Conservation (phyloP, 2,888 invertebrate genomes). For the Chymomyza amoena region DNA sequence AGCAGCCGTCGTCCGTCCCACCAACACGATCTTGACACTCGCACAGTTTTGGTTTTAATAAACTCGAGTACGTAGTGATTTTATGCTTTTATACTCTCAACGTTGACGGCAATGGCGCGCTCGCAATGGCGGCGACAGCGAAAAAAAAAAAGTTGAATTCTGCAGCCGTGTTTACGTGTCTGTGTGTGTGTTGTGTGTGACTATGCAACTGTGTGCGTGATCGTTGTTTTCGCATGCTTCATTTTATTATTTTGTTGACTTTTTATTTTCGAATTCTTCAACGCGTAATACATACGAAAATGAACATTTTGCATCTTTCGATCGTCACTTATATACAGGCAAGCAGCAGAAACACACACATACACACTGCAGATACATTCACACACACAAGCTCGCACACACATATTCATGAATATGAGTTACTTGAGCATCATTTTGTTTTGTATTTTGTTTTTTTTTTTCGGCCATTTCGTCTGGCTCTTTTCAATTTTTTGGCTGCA, state of each 20-base stretch:
- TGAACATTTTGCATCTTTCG: slow-evolving; percentile 74
- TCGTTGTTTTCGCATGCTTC: slow-evolving; percentile 66
- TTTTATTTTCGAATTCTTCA: slow-evolving; percentile 61
- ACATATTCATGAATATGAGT: slow-evolving; percentile 44
- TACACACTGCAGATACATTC: background rate
- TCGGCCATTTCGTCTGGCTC: slow-evolving; percentile 32
- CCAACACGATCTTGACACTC: slow-evolving; percentile 75
- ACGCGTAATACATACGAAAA: slow-evolving; percentile 11
- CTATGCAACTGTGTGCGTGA: slow-evolving; percentile 25
- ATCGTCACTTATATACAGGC: slow-evolving; percentile 67
- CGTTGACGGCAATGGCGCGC: slow-evolving; percentile 22
- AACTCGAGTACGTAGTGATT: slow-evolving; percentile 78
- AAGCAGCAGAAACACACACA: slow-evolving; percentile 38
- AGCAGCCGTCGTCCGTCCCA: slow-evolving; percentile 14
- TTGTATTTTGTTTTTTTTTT: slow-evolving; percentile 41
- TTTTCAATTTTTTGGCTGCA: slow-evolving; percentile 35
- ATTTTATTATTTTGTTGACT: slow-evolving; percentile 70
- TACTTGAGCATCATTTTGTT: slow-evolving; percentile 66
- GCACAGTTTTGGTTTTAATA: slow-evolving; percentile 79
- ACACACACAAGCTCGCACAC: slow-evolving; percentile 4
- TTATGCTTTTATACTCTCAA: slow-evolving; percentile 78
- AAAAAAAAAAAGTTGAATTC: slow-evolving; percentile 41
- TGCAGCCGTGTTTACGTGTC: slow-evolving; percentile 10
- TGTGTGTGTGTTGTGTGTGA: slow-evolving; percentile 11
- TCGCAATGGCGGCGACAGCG: slow-evolving; percentile 32